Evolutionary conservation across 64 coral and sea anemone species (phyloP).

Genomic region (Astreopora myriophthalma): DNA sequence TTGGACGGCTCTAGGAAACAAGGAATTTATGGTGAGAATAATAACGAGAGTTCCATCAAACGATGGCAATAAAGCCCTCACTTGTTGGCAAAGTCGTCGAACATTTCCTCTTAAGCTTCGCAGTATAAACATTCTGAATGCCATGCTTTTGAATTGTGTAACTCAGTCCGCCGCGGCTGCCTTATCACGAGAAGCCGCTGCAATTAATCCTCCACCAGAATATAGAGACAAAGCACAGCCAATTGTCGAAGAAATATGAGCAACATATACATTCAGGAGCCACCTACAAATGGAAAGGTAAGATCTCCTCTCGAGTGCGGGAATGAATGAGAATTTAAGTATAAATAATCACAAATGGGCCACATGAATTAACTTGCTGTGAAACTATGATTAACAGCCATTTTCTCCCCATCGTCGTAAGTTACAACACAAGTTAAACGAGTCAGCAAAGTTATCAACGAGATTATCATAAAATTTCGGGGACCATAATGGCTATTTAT

Average conservation of each 20-base stretch:
- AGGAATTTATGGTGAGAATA: background rate
- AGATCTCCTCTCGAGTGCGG: background rate
- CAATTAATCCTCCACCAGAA: background rate
- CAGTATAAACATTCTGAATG: conserved; percentile 9
- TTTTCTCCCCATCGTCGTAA: no score
- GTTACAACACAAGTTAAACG: no score
- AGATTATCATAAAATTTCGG: no score
- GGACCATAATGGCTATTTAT: no score
- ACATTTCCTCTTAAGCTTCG: conserved; percentile 33
- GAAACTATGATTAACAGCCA: no score
- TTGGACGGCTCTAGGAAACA: conserved; percentile 3
- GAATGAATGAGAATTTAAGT: no score
- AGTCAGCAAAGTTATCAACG: no score
- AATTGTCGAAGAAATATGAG: conserved; percentile 67
- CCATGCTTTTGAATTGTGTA: conserved; percentile 63
- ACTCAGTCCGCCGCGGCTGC: background rate
- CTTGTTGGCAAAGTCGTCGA: background rate
- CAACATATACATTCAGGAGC: conserved; percentile 99
- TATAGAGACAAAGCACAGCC: no score
- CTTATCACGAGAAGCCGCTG: background rate
- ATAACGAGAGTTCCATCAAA: background rate
- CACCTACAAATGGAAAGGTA: conserved; percentile 98
- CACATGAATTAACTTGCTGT: no score
- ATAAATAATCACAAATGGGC: no score
- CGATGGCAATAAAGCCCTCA: background rate